Conservation (phyloP, 2,797 vertebrate species). For the Antennarius maculatus region DNA sequence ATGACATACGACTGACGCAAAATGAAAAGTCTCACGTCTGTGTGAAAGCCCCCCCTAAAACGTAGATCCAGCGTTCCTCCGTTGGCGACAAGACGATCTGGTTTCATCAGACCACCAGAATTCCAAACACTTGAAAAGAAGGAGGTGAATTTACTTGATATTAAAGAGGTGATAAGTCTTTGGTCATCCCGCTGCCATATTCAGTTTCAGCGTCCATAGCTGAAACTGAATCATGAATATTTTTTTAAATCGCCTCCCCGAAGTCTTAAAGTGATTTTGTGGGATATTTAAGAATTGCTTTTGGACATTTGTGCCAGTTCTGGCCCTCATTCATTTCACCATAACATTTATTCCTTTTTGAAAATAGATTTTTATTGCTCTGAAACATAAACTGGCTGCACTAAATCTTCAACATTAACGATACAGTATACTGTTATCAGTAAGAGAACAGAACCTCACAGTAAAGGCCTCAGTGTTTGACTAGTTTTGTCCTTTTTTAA, state of each 20-base stretch:
- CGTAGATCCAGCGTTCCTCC: slow-evolving; percentile 13
- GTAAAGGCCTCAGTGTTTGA: no score
- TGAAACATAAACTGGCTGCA: neutral
- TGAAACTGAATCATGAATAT: slow-evolving; percentile 5
- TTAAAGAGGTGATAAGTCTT: slow-evolving; percentile 74
- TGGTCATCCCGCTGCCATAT: slow-evolving; percentile 42
- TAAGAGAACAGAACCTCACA: no score
- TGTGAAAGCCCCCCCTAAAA: neutral
- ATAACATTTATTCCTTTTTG: slow-evolving; percentile 32
- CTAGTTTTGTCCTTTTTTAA: slow-evolving; percentile 2
- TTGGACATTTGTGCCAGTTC: slow-evolving; percentile 21
- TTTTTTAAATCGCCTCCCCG: slow-evolving; percentile 48
- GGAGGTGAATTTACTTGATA: slow-evolving; percentile 61
- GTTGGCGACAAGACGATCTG: slow-evolving; percentile 27
- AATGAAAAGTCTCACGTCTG: no score
- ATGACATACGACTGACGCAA: no score
- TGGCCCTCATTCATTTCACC: slow-evolving; percentile 22
- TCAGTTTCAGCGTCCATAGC: slow-evolving; percentile 53
- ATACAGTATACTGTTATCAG: no score
- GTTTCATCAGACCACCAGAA: slow-evolving; percentile 46
- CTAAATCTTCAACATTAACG: neutral
- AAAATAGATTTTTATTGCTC: slow-evolving; percentile 10
- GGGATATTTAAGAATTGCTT: slow-evolving; percentile 33
- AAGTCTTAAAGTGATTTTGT: slow-evolving; percentile 16
- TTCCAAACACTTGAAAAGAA: slow-evolving; percentile 59